Evolutionary conservation across 2,797 vertebrate genomes (phyloP).

Genomic region (Aulostomus chinensis): DNA sequence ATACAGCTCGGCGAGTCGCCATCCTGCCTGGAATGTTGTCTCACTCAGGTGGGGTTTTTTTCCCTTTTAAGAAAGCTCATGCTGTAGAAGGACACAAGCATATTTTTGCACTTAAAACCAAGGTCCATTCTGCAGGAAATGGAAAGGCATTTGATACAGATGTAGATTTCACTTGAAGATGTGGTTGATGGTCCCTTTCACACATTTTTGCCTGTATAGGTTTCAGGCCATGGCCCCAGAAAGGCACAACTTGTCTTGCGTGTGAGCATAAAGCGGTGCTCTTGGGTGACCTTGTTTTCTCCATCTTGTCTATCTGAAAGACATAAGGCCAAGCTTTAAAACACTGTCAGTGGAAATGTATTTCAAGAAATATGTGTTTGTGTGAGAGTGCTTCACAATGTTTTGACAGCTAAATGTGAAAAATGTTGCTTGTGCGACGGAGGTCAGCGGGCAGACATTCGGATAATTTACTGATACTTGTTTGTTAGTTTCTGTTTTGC

Average conservation of each 20-base stretch:
- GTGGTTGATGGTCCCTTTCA: slow-evolving; percentile 29
- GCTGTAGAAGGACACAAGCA: background rate
- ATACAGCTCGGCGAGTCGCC: background rate
- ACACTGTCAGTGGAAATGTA: slow-evolving; percentile 33
- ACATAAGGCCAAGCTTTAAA: slow-evolving; percentile 50
- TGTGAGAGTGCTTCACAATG: slow-evolving; percentile 9
- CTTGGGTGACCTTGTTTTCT: slow-evolving; percentile 45
- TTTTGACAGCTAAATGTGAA: slow-evolving; percentile 24
- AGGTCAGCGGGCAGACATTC: too few species aligned
- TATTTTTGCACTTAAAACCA: slow-evolving; percentile 37
- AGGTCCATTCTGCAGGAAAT: slow-evolving; percentile 38
- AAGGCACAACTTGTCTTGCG: slow-evolving; percentile 23
- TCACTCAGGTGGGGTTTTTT: slow-evolving; percentile 6
- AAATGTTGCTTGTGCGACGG: too few species aligned
- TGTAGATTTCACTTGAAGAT: slow-evolving; percentile 43
- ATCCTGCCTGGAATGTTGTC: background rate
- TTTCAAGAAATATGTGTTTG: slow-evolving; percentile 15
- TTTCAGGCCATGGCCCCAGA: slow-evolving; percentile 37
- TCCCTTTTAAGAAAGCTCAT: slow-evolving; percentile 2
- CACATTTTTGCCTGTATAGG: slow-evolving; percentile 31
- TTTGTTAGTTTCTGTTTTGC: too few species aligned
- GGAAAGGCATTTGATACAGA: slow-evolving; percentile 22
- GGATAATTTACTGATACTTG: too few species aligned
- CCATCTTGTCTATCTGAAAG: slow-evolving; percentile 50
- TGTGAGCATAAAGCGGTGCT: slow-evolving; percentile 52